Evolutionary conservation across 2,888 invertebrate genomes (phyloP).

Genomic region (Furcula furcula): DNA sequence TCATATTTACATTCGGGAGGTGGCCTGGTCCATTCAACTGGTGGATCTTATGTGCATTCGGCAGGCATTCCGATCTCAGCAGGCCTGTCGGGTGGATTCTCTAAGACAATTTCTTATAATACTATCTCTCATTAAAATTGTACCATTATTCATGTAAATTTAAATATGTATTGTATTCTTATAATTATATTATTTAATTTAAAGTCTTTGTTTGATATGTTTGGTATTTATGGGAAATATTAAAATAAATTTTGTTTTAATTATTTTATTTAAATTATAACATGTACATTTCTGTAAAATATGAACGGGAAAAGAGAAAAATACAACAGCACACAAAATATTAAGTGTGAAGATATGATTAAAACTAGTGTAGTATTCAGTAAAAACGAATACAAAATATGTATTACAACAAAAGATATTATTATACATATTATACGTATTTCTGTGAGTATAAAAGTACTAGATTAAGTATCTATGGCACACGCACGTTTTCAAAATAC

Average conservation of each 20-base stretch:
- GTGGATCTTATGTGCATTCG: background rate
- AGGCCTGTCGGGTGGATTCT: constrained; percentile 15
- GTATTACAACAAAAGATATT: background rate
- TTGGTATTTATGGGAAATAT: too few relatives aligned
- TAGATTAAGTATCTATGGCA: constrained; percentile 22
- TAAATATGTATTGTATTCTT: constrained; percentile 19
- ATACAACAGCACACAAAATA: too few relatives aligned
- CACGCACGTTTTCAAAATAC: constrained; percentile 13
- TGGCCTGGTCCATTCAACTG: background rate
- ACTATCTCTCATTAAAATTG: constrained; percentile 21
- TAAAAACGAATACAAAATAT: too few relatives aligned
- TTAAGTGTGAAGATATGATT: too few relatives aligned
- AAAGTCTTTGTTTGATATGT: too few relatives aligned
- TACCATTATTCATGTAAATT: constrained; percentile 6
- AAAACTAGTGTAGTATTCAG: too few relatives aligned
- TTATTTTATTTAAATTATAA: too few relatives aligned
- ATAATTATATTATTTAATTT: constrained; percentile 26
- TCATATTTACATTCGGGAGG: background rate
- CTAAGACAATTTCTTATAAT: constrained; percentile 28
- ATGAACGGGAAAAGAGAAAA: too few relatives aligned
- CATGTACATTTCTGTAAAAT: too few relatives aligned
- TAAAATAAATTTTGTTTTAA: too few relatives aligned
- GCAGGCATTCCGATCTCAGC: constrained; percentile 1
- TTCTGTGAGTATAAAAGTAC: constrained; percentile 13
- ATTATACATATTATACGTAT: constrained; percentile 1